Percentiles rank a stretch among this genome's conserved stretches.
Evolutionary conservation across 2,888 invertebrate species (phyloP).

Genomic region (Trisateles emortualis): DNA sequence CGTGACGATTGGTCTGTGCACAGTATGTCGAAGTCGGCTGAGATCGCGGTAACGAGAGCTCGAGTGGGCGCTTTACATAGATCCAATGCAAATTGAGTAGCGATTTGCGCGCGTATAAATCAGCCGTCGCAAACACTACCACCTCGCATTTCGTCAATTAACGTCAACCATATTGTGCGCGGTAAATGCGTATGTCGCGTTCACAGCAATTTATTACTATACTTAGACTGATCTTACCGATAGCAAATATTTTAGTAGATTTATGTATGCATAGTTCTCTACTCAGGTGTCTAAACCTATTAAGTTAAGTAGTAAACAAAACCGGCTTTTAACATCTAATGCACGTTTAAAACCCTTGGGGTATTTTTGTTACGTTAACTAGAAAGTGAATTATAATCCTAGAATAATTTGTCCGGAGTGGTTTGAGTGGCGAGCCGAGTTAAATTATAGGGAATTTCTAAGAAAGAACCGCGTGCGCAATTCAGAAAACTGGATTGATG

Average conservation of each 20-base stretch:
- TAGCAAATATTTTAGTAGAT: constrained; percentile 2
- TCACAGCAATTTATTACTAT: constrained; percentile 43
- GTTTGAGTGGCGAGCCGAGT: constrained; percentile 55
- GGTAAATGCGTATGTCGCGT: constrained; percentile 55
- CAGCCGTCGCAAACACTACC: constrained; percentile 57
- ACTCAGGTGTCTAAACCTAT: background rate
- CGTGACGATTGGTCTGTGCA: constrained; percentile 67
- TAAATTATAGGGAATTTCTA: constrained; percentile 65
- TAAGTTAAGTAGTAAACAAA: constrained; percentile 15
- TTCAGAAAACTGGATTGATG: constrained; percentile 44
- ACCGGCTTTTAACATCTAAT: constrained; percentile 6
- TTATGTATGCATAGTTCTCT: background rate
- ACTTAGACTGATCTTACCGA: constrained; percentile 3
- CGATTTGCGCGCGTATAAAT: constrained; percentile 74
- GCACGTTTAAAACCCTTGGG: constrained; percentile 19
- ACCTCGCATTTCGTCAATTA: constrained; percentile 75
- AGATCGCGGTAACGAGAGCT: constrained; percentile 70
- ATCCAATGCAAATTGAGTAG: constrained; percentile 79
- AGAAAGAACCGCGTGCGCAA: constrained; percentile 55
- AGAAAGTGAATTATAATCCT: constrained; percentile 71
- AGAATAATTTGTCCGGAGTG: constrained; percentile 63
- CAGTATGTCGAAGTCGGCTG: constrained; percentile 56
- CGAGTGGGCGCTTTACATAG: constrained; percentile 76
- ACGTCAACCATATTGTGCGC: constrained; percentile 68
- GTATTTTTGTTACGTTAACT: constrained; percentile 57